Evolutionary conservation across 2,888 invertebrate species (phyloP), one percentile per base, ranked within the genome.

Genomic region (Nomada goodeniana): DNA sequence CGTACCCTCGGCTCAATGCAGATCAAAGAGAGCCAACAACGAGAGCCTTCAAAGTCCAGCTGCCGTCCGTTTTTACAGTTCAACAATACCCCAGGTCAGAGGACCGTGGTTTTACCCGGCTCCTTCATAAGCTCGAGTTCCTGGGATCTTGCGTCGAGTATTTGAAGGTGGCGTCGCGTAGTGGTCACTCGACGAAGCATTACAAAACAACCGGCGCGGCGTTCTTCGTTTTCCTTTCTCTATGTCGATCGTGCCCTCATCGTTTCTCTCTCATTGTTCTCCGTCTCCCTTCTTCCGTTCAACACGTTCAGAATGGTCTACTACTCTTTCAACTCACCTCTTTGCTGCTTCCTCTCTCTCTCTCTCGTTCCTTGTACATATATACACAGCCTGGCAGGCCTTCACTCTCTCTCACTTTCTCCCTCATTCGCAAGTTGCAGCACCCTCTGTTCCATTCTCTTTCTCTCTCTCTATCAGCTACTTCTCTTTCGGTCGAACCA

Each of bases 371-470:
- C 44, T 1, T 7, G 47, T 13, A 13, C 15, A 47, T 47, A 2
- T 47, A 15, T 60, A 26, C 70, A 57, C 18, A 53, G 20, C 10
- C 47, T 60, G 18, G 13, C 47, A 15, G 47, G 47, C 65, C 53
- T 59, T n/a, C 53, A 26, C 23, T 74, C 52, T 60, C 64, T 64
- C 57, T 13, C 57, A 44, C 55, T 79, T 83, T 80, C 86, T 86
- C 86, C 89, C 87, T 83, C 85, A 88, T 89, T 77, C 67, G 70
- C 64, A 61, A 83, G 86, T 60, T 71, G 75, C 79, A 70, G 72
- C 78, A 76, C 80, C 80, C 80, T 80, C 77, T 73, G 59, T 59
- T 76, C 61, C 76, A 64, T 57, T 18, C 63, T 47, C 50, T 79
- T 83, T 80, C 86, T 86, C 86, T 89, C 78, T 70, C 69, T 70